Evolutionary conservation across 2,888 invertebrate genomes (phyloP).

Genomic region (Drosophila kokeensis): DNA sequence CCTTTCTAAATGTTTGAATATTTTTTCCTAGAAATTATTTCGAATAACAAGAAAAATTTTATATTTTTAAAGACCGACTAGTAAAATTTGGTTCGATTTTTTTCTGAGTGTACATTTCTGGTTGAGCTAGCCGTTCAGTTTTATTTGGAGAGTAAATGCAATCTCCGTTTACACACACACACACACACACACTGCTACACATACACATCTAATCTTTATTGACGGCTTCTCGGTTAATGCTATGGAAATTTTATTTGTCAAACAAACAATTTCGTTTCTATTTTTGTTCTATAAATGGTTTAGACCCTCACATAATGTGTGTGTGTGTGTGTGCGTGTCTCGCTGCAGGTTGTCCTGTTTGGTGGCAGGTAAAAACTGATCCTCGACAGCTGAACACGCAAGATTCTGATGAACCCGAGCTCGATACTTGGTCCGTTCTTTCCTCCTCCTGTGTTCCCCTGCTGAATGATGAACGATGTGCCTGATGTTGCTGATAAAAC

Average conservation of each 20-base stretch:
- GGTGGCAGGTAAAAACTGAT: conserved; percentile 60
- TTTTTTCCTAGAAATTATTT: too few relatives aligned
- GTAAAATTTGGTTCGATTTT: background rate
- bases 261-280: conserved; percentile 69
- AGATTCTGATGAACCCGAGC: conserved; percentile 49
- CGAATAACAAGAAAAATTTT: too few relatives aligned
- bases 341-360: conserved; percentile 56
- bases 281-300: conserved; percentile 50
- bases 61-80: too few relatives aligned
- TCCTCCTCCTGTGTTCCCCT: conserved; percentile 2
- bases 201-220: conserved; percentile 70
- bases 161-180: conserved; percentile 62
- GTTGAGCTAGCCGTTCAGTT: conserved; percentile 8
- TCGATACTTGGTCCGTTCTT: background rate
- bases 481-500: conserved; percentile 56
- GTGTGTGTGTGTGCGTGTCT: conserved; percentile 11
- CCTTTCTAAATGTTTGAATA: too few relatives aligned
- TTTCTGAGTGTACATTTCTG: conserved; percentile 17
- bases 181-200: background rate
- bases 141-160: conserved; percentile 65
- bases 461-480: conserved; percentile 44
- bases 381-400: conserved; percentile 62
- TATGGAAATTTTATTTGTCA: conserved; percentile 73
- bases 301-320: conserved; percentile 3
- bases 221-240: conserved; percentile 52